Conservation (phyloP, 2,888 invertebrate species). For the Pseudanteris insignis region DNA sequence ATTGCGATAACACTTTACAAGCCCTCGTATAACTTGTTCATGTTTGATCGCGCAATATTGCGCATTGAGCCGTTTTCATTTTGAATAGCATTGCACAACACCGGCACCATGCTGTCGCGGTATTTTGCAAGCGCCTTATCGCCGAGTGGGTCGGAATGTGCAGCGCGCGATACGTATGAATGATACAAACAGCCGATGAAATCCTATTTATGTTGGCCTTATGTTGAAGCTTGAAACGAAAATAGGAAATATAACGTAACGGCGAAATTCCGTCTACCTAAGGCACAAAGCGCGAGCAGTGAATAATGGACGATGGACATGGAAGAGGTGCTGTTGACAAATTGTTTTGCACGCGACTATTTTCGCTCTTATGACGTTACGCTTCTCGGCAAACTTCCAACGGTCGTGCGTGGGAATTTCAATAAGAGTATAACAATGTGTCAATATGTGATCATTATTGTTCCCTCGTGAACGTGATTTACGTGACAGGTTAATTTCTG, state of each 20-base stretch:
- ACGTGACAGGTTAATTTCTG: too few relatives aligned
- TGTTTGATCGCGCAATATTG: slow-evolving; percentile 41
- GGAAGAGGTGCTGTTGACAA: slow-evolving; percentile 6
- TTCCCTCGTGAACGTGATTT: too few relatives aligned
- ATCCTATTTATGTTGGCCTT: slow-evolving; percentile 22
- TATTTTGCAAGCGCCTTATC: slow-evolving; percentile 15
- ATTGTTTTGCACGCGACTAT: slow-evolving; percentile 11
- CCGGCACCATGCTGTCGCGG: slow-evolving; percentile 6
- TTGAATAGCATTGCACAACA: slow-evolving; percentile 17
- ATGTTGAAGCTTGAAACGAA: slow-evolving; percentile 5
- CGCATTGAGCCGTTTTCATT: slow-evolving; percentile 31
- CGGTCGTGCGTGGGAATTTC: background rate
- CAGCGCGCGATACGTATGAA: slow-evolving; percentile 11
- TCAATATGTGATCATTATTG: slow-evolving; percentile 4
- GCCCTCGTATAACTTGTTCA: slow-evolving; percentile 42
- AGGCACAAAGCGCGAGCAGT: background rate
- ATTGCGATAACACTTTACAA: slow-evolving; percentile 44
- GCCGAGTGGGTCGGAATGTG: slow-evolving; percentile 17
- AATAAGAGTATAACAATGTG: slow-evolving; percentile 5
- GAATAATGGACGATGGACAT: slow-evolving; percentile 13
- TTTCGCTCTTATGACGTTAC: background rate
- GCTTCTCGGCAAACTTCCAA: background rate
- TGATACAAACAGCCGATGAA: slow-evolving; percentile 19
- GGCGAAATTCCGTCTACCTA: background rate
- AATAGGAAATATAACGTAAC: background rate